These are phyloP conservation scores for Battus philenor DNA, from an alignment of 1,140 invertebrate species.

Conservation along the genomic window DNA sequence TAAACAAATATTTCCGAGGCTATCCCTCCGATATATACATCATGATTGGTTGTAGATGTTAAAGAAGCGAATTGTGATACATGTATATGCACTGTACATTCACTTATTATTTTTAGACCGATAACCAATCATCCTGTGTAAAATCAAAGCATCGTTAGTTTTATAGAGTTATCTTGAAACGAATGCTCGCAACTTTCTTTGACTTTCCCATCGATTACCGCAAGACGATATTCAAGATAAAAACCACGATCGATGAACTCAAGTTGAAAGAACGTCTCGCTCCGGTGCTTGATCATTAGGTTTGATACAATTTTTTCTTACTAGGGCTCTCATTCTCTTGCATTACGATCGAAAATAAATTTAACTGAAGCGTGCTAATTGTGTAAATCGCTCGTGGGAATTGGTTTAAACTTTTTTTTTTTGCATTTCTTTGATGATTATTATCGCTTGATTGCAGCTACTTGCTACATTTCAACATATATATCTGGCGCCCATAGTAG, in stretches of 20 bases:
- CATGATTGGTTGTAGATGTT: no score
- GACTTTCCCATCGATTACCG: constrained; percentile 45
- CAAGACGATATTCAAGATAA: constrained; percentile 35
- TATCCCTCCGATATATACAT: no score
- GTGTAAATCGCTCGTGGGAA: constrained; percentile 18
- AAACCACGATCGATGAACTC: constrained; percentile 58
- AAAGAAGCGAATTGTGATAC: no score
- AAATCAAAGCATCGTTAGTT: no score
- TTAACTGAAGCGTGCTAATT: constrained; percentile 17
- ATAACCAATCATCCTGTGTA: no score
- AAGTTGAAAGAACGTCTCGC: constrained; percentile 66
- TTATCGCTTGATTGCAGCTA: constrained; percentile 8
- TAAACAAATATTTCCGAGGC: no score
- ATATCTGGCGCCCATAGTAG: no score
- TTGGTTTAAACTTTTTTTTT: constrained; percentile 5
- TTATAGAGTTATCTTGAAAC: no score
- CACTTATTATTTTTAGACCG: no score
- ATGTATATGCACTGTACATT: no score
- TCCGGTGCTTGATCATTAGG: constrained; percentile 39
- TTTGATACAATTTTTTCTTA: background rate
- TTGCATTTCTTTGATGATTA: constrained; percentile 6
- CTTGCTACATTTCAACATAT: no score
- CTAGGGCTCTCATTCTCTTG: constrained; percentile 10
- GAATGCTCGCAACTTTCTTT: constrained; percentile 27
- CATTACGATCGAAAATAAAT: constrained; percentile 12